Percentiles rank a stretch among this genome's conserved stretches.
Evolutionary conservation across 2,113 vertebrate species (phyloP).

Genomic region (Petaurus breviceps): DNA sequence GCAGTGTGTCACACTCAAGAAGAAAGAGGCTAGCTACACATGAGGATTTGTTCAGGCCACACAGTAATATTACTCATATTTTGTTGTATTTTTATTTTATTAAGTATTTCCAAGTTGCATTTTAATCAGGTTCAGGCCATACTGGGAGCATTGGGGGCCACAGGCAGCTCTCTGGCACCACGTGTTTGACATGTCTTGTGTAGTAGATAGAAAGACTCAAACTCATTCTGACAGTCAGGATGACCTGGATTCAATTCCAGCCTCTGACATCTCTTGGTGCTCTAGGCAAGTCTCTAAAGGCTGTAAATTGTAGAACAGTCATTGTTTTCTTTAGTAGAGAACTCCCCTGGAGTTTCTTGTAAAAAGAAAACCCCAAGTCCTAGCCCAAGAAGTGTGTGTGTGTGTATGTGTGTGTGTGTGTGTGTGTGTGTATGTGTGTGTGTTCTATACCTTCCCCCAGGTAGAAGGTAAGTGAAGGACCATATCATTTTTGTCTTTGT

Average conservation of each 20-base stretch:
- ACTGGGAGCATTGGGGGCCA: background rate
- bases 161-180: too few relatives aligned
- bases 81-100: background rate
- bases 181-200: background rate
- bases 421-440: background rate
- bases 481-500: background rate
- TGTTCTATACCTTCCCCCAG: background rate
- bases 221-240: background rate
- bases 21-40: background rate
- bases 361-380: background rate
- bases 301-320: background rate
- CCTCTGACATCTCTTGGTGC: background rate
- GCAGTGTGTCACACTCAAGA: background rate
- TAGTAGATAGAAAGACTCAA: background rate
- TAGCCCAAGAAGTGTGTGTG: too few relatives aligned
- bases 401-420: background rate
- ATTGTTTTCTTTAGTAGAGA: background rate
- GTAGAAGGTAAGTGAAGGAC: background rate
- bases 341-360: too few relatives aligned
- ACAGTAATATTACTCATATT: background rate
- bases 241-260: background rate
- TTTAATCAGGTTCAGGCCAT: background rate
- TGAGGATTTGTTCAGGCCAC: too few relatives aligned
- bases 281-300: background rate
- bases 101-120: background rate